Base-by-base conservation (phyloP, 1,140 invertebrate species). In the Apocrypta bakeri region DNA sequence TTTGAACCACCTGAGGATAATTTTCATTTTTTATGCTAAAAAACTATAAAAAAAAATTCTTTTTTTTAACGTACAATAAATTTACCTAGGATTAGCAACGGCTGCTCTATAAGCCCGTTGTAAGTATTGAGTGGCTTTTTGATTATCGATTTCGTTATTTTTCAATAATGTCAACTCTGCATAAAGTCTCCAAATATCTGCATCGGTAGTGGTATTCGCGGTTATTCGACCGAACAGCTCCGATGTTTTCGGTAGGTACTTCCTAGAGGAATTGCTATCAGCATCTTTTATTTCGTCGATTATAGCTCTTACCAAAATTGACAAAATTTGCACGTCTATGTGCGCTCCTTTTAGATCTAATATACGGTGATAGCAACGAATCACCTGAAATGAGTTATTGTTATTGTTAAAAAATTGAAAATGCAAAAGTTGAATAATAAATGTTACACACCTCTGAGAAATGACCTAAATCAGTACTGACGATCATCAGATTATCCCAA, bases 401-500 rank as follows among this genome's bases (percentile, higher is more conserved):
- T 56, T 21, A 0, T 56, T 40, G 71, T 73, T 64, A 81, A 29
- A 72, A 29, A 63, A 24, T 8, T 79, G 82, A 71, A 2, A 81
- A 73, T 42, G 27, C 14, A 75, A 72, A 72, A 29, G 63, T 37
- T 71, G 66, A 33, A 78, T 33, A 25, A 83, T 17, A 63, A 64
- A 68, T 24, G 27, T 75, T 56, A 75, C 83, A 37, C 88, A 93
- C 93, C 89, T 97, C 96, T 61, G 94, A 93, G 88, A 96, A 96
- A 86, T 95, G 93, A 0, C 93, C 94, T 27, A 95, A 95, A 88
- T 98, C 96, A 81, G 95, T 94, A 85, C 95, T 96, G 17, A 98
- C 96, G 8, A 96, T 90, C 91, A 98, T 94, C 27, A 97, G 94
- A 92, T 99, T 99, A 88, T 99, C 98, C 98, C 98, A 99, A 0